phyloP scores from a whole-genome alignment of 2,888 invertebrate species.

The Minunthozetes semirufus region DNA sequence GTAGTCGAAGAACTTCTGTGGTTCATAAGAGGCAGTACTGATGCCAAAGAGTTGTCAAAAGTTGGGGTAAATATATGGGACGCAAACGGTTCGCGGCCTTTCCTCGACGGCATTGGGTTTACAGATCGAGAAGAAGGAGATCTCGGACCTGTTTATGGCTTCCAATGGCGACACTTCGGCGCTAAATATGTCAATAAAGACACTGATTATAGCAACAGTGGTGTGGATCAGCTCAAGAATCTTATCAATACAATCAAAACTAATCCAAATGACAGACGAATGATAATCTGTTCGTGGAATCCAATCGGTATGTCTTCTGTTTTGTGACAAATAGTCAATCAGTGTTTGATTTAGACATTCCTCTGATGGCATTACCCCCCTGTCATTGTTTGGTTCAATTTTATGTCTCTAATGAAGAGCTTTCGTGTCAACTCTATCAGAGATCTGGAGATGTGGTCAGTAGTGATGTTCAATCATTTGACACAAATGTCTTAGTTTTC shows the following conservation, averaged over 20 bases:
- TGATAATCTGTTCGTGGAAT: constrained; percentile 93
- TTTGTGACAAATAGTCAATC: not conserved
- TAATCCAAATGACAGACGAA: constrained; percentile 77
- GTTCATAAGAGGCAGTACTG: constrained; percentile 86
- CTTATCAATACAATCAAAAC: constrained; percentile 69
- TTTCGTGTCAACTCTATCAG: constrained; percentile 90
- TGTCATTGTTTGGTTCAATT: constrained; percentile 94
- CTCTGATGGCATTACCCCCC: constrained; percentile 90
- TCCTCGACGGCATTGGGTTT: constrained; percentile 79
- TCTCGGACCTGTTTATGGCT: constrained; percentile 93
- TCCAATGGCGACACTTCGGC: constrained; percentile 97
- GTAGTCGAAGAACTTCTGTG: constrained; percentile 88
- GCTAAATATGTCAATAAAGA: constrained; percentile 75
- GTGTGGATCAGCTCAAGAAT: constrained; percentile 77
- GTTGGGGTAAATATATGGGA: constrained; percentile 92
- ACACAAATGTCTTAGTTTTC: constrained; percentile 20
- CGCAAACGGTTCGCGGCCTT: constrained; percentile 80
- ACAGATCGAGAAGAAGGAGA: constrained; percentile 82
- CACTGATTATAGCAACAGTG: constrained; percentile 70
- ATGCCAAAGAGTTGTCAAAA: constrained; percentile 68
- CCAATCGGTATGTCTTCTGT: constrained; percentile 51
- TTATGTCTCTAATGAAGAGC: constrained; percentile 69
- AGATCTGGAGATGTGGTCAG: constrained; percentile 82
- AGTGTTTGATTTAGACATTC: constrained; percentile 56
- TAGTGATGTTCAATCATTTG: not conserved